A percentile compares a stretch with the other conserved stretches of the same genome.
phyloP scores from a whole-genome alignment of 2,113 vertebrate species.

The Labeo catla region DNA sequence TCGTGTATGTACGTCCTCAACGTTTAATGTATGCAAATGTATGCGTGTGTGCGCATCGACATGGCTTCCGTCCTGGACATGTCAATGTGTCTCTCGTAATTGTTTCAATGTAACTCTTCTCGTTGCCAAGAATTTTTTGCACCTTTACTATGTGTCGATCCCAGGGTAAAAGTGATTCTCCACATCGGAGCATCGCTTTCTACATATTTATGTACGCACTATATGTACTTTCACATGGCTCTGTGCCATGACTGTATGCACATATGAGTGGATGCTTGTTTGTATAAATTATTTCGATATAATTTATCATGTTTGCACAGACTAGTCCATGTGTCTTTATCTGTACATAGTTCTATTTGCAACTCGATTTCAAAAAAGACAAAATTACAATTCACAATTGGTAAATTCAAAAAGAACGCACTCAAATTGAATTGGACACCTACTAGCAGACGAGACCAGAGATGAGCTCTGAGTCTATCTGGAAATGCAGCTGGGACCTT shows the following conservation, averaged over 20 bases:
- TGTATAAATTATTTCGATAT: conserved; percentile 68
- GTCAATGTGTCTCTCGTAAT: conserved; percentile 36
- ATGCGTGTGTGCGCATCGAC: conserved; percentile 33
- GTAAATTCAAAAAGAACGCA: conserved; percentile 46
- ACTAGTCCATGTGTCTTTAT: conserved; percentile 72
- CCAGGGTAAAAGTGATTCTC: conserved; percentile 61
- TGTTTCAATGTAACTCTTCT: conserved; percentile 47
- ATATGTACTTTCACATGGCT: conserved; percentile 54
- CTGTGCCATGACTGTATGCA: conserved; percentile 48
- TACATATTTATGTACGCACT: conserved; percentile 45
- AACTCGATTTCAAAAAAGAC: conserved; percentile 46
- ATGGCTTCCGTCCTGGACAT: conserved; percentile 37
- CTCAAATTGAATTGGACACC: conserved; percentile 61
- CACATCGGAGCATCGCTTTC: conserved; percentile 52
- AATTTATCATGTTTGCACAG: conserved; percentile 67
- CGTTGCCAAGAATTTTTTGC: conserved; percentile 44
- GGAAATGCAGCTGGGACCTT: conserved; percentile 68
- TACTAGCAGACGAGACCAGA: conserved; percentile 49
- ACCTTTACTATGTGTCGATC: conserved; percentile 42
- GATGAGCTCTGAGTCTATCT: conserved; percentile 59
- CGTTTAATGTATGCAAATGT: conserved; percentile 25
- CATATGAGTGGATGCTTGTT: conserved; percentile 58
- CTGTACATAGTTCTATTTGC: conserved; percentile 63
- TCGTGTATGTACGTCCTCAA: background rate
- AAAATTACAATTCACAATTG: conserved; percentile 48